phyloP scores from a whole-genome alignment of 2,888 invertebrate species.

The Diarsia rubi region DNA sequence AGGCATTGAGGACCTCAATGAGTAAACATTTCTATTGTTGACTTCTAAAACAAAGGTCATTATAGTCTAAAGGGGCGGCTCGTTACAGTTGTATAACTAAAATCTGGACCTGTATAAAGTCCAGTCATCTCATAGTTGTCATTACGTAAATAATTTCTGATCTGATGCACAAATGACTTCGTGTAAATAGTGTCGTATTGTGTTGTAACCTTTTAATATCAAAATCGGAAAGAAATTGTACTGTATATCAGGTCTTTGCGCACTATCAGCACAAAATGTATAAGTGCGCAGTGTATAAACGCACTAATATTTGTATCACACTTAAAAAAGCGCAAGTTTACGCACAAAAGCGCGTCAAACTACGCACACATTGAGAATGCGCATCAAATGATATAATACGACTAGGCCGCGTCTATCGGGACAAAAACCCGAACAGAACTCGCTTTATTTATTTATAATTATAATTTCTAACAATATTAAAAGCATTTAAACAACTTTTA shows the following conservation, averaged over 20 bases:
- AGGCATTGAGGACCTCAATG: conserved; percentile 49
- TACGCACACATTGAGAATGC: conserved; percentile 28
- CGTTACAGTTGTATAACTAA: conserved; percentile 36
- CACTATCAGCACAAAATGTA: conserved; percentile 44
- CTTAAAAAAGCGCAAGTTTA: conserved; percentile 33
- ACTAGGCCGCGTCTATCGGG: conserved; percentile 53
- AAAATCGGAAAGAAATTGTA: conserved; percentile 46
- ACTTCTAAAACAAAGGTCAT: conserved; percentile 43
- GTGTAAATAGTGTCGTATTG: conserved; percentile 63
- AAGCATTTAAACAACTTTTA: conserved; percentile 86
- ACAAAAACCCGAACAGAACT: conserved; percentile 59
- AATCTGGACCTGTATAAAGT: conserved; percentile 55
- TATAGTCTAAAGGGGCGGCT: conserved; percentile 58
- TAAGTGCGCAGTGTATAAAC: conserved; percentile 33
- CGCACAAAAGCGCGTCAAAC: conserved; percentile 43
- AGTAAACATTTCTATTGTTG: conserved; percentile 40
- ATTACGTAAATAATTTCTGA: conserved; percentile 57
- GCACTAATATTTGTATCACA: conserved; percentile 45
- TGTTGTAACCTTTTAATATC: conserved; percentile 52
- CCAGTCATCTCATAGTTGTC: conserved; percentile 53
- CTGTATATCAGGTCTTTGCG: conserved; percentile 52
- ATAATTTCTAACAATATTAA: conserved; percentile 74
- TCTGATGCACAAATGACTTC: conserved; percentile 61
- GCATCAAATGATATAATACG: conserved; percentile 43
- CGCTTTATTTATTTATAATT: conserved; percentile 81